phyloP scores from a whole-genome alignment of 2,797 vertebrate species.

The Knipowitschia caucasica region DNA sequence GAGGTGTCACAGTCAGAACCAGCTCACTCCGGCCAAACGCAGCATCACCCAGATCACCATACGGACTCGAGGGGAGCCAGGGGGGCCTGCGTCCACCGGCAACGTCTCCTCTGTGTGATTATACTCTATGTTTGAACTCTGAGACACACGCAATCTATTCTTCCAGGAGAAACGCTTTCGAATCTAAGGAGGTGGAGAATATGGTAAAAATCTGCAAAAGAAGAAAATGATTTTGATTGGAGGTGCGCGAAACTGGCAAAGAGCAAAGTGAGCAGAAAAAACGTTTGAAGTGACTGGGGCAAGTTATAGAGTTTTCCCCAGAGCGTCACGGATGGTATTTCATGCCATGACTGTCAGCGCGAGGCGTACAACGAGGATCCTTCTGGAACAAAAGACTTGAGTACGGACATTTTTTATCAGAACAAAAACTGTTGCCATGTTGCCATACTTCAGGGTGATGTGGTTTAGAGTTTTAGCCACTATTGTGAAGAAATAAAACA shows the following conservation, averaged over 20 bases:
- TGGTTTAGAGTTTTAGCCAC: too few relatives aligned
- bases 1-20: conserved; percentile 75
- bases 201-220: neutral
- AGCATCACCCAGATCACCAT: conserved; percentile 76
- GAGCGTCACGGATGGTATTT: neutral
- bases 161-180: neutral
- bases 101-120: conserved; percentile 76
- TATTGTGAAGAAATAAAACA: too few relatives aligned
- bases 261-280: neutral
- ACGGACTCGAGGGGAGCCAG: conserved; percentile 65
- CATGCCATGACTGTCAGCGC: neutral
- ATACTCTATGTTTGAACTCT: conserved; percentile 1
- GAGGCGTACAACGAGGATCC: neutral
- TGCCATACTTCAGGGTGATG: neutral
- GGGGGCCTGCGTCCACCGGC: conserved; percentile 51
- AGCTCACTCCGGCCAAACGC: conserved; percentile 71
- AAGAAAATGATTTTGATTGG: neutral
- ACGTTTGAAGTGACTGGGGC: neutral
- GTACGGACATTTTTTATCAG: too few relatives aligned
- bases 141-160: conserved; percentile 7
- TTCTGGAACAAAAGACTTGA: neutral
- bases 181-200: neutral
- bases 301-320: neutral
- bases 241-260: neutral
- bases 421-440: too few relatives aligned